Conservation (phyloP, 2,113 vertebrate genomes). For the Hydropotes inermis region DNA sequence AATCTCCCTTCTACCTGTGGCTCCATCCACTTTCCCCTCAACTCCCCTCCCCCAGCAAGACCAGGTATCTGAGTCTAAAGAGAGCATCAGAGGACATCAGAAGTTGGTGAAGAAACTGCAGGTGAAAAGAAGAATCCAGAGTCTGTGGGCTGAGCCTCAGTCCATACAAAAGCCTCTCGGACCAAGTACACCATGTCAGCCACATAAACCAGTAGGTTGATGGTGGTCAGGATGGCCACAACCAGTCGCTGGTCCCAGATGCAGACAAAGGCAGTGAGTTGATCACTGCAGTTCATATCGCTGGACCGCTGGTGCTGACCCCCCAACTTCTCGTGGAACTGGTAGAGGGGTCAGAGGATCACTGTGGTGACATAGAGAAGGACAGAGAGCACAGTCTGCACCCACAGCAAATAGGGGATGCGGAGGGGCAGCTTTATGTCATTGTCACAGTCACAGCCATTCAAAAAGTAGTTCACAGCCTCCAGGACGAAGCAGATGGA, state of each 20-base stretch:
- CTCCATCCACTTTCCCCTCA: not conserved
- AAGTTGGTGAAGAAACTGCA: not conserved
- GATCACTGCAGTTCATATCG: not conserved
- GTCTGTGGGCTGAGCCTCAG: not conserved
- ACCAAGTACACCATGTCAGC: not conserved
- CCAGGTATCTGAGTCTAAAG: not conserved
- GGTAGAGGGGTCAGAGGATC: not conserved
- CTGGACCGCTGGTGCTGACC: not conserved
- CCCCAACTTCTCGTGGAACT: accelerated
- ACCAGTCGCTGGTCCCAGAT: not conserved
- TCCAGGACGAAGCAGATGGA: not conserved
- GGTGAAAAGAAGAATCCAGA: not conserved
- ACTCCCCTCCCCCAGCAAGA: accelerated
- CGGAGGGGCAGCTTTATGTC: accelerated
- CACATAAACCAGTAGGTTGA: not conserved
- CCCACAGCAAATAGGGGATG: accelerated
- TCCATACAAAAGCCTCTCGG: not conserved
- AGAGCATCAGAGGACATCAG: not conserved
- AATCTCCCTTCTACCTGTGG: accelerated
- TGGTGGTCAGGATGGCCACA: not conserved
- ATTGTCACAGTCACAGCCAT: accelerated
- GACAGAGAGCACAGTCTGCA: not conserved
- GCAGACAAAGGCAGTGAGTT: too few relatives aligned
- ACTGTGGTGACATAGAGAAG: accelerated
- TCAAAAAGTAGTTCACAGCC: accelerated